Evolutionary conservation across 2,113 vertebrate genomes (phyloP), one percentile per base, ranked within the genome.

Genomic region (Canis aureus): DNA sequence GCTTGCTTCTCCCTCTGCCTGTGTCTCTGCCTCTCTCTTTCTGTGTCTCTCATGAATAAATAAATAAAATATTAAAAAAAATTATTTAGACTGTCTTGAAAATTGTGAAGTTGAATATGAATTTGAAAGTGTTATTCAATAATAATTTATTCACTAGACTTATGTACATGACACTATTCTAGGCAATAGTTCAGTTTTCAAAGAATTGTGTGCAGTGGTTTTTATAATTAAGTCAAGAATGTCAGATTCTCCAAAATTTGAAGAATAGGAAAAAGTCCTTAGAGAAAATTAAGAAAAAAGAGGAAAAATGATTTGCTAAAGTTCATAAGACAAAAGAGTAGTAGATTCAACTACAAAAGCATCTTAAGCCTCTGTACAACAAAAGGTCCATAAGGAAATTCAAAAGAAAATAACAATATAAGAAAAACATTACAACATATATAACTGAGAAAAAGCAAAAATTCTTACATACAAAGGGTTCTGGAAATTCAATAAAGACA

Each of bases 151-250:
- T 90, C 57, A 62, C 1, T 67, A 20, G 5, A 43, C 22, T 79
- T 80, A 78, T 19, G 49, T 64, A 85, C 12, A 67, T 53, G 67
- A 11, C 27, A 35, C 17, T 35, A 35, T 76, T 84, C 53, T 81
- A 25, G 66, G 53, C 22, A 64, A 64, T 32, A 79, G 51, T 4
- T 71, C 43, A 62, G 3, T 69, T 91, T 94, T 76, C 32, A 78
- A 89, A 78, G 64, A 55, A 82, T 25, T 74, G 4, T 73, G 16
- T 25, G 11, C 25, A 92, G 9, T 76, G 9, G 13, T 94, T 95
- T 87, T 62, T 57, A 89, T 59, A 60, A 90, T 83, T 92, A 66
- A 94, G 86, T 94, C 38, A 92, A 89, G 51, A 53, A 57, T 67
- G 10, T 49, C 43, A 89, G 43, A 76, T 11, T 90, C n/a, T 84